phyloP scores from a whole-genome alignment of 92 coral and sea anemone species.

The Zoanthus gigantus region DNA sequence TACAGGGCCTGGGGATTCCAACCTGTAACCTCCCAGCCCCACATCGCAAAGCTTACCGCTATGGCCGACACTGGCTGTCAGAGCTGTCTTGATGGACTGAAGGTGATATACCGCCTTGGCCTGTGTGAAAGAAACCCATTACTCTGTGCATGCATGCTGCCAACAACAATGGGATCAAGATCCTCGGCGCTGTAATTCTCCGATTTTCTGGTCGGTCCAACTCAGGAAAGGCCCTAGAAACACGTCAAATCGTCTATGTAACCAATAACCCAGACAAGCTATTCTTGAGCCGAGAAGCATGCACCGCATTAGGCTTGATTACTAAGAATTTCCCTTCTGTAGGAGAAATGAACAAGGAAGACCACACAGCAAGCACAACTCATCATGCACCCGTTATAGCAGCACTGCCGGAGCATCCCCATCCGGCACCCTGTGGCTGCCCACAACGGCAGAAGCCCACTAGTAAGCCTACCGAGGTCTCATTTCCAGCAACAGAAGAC shows the following conservation, averaged over 20 bases:
- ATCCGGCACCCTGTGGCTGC: not conserved
- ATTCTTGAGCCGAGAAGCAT: no score
- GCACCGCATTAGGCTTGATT: no score
- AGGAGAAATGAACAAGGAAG: not conserved
- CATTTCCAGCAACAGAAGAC: constrained; percentile 59
- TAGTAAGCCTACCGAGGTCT: constrained; percentile 54
- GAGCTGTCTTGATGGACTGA: constrained; percentile 35
- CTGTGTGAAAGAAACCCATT: not conserved
- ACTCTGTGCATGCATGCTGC: constrained; percentile 1
- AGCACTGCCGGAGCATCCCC: constrained; percentile 32
- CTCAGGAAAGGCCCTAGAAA: no score
- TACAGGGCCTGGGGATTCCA: constrained; percentile 53
- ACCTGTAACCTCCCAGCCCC: constrained; percentile 33
- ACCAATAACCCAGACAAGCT: no score
- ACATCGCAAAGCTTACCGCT: constrained; percentile 71
- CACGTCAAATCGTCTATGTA: no score
- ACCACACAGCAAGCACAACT: not conserved
- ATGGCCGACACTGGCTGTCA: constrained; percentile 54
- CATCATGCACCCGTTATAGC: constrained; percentile 3
- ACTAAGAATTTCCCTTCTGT: no score
- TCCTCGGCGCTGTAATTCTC: not conserved
- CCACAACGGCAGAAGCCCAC: not conserved
- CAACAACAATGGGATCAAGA: no score
- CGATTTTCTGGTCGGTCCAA: no score
- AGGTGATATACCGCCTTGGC: constrained; percentile 17